Base-by-base conservation (phyloP, 1,140 invertebrate species). In the Panulirus ornatus region DNA sequence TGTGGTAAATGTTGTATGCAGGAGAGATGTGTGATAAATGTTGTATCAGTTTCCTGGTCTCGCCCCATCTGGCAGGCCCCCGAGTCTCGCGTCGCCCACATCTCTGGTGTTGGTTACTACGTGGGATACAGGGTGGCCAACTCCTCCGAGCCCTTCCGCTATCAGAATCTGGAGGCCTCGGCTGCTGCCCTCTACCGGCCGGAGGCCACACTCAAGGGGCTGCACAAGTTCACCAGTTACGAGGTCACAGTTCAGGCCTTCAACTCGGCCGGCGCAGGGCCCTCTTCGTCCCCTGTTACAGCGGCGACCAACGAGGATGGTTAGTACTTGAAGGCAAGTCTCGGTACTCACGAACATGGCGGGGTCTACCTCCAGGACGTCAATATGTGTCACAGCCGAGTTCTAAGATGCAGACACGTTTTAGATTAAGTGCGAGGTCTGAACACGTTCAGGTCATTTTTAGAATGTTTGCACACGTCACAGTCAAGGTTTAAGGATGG, bases 231-330 rank as follows among this genome's bases (percentile, higher is more conserved):
- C 85, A 94, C 42, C 58, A 90, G n/a, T 86, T 95, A 95, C 89
- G 92, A 92, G 1, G 93, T 95, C 19, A 93, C 95, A 42, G 94
- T 95, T 2, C 94, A 95, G 91, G 94, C 95, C 8, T 95, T 94
- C 86, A 95, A 95, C 87, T 90, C 92, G 6, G 91, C 91, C 34
- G 91, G 91, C 9, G 91, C 91, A 1, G 91, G 91, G 5, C 91
- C 91, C 27, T 63, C 84, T 58, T 82, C 83, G 2, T 9, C 78
- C 0, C 85, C 85, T 0, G 81, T 91, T 40, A 79, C 81, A 0
- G 47, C 91, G 2, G 81, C 82, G 5, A 91, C 91, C 0, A 85
- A 91, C 8, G 91, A 91, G 42, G 91, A 91, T 84, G 91, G 91
- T 91, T 36, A 76, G 88, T n/a, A n/a, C n/a, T n/a, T n/a, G n/a